Evolutionary conservation across 1,140 invertebrate genomes (phyloP).

Genomic region (Bombus difficillimus): DNA sequence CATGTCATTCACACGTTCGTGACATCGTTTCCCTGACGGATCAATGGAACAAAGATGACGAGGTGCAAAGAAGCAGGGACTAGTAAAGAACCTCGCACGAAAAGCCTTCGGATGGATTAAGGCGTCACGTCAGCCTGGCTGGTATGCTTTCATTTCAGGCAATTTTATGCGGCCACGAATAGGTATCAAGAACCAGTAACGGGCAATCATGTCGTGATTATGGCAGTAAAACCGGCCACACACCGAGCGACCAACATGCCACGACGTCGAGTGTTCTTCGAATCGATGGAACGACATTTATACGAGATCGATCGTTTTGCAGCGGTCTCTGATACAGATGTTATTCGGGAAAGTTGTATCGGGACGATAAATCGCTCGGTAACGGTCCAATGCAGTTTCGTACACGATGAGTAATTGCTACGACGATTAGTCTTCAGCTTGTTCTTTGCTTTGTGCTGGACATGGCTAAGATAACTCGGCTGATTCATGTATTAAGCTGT

Average conservation of each 20-base stretch:
- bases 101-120: constrained; percentile 9
- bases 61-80: not conserved
- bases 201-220: constrained; percentile 21
- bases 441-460: not conserved
- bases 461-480: constrained; percentile 30
- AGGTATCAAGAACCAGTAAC: constrained; percentile 21
- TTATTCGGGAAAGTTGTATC: not conserved
- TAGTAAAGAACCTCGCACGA: not conserved
- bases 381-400: not conserved
- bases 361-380: constrained; percentile 7
- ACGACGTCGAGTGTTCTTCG: not conserved
- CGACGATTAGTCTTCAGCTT: constrained; percentile 3
- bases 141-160: constrained; percentile 16
- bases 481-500: constrained; percentile 12
- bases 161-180: constrained; percentile 34
- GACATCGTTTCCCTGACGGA: not conserved
- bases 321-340: constrained; percentile 15
- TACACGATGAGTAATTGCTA: constrained; percentile 20
- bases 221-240: constrained; percentile 14
- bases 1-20: not conserved
- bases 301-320: constrained; percentile 12
- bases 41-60: not conserved
- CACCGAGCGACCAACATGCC: not conserved
- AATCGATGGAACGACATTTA: constrained; percentile 28
- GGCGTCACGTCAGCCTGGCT: not conserved